Evolutionary conservation across 2,888 invertebrate species (phyloP).

Genomic region (Phalera bucephala): DNA sequence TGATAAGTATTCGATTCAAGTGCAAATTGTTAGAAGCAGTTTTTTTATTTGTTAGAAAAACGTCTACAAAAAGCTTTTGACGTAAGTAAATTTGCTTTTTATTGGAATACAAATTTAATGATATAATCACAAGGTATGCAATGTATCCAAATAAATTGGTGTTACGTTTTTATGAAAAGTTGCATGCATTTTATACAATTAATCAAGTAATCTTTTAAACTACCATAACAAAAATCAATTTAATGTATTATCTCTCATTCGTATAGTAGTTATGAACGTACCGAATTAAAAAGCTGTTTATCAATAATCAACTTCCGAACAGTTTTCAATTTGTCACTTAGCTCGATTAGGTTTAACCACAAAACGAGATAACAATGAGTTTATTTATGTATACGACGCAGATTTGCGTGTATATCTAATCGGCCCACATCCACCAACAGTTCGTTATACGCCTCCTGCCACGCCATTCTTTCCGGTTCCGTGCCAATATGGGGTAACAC

Average conservation of each 20-base stretch:
- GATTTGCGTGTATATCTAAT: background rate
- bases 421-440: constrained; percentile 1
- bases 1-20: too few species aligned
- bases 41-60: too few species aligned
- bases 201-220: background rate
- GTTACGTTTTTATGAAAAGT: too few species aligned
- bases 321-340: background rate
- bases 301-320: constrained; percentile 1
- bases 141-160: too few species aligned
- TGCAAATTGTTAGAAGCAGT: too few species aligned
- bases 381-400: background rate
- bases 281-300: background rate
- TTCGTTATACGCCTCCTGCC: background rate
- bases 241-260: background rate
- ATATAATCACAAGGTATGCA: too few species aligned
- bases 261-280: background rate
- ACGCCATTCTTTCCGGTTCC: background rate
- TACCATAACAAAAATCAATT: too few species aligned
- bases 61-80: too few species aligned
- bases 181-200: background rate
- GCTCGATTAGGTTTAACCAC: background rate
- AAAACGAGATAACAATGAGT: background rate
- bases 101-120: too few species aligned
- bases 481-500: too few species aligned
- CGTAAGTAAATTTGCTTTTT: too few species aligned